Conservation (phyloP, 2,797 vertebrate genomes). For the Anguilla pacifica region DNA sequence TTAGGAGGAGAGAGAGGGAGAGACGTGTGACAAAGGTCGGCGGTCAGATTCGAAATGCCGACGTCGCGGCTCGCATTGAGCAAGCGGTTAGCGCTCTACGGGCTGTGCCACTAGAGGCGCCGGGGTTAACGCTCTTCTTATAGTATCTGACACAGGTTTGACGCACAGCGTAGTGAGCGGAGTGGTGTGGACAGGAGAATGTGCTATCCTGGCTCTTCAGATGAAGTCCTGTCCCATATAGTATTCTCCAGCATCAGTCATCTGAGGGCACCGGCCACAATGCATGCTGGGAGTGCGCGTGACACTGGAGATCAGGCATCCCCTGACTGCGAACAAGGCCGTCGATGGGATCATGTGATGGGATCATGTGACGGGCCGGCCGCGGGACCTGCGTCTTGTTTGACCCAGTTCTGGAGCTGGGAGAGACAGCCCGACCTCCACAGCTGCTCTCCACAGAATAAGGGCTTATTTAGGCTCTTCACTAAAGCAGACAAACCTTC, state of each 20-base stretch:
- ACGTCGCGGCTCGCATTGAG: no score
- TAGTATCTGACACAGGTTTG: neutral
- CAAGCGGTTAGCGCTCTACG: no score
- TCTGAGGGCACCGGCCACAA: slow-evolving; percentile 35
- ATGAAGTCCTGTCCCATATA: slow-evolving; percentile 41
- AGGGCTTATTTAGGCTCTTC: neutral
- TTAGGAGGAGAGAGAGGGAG: no score
- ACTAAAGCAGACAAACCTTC: neutral
- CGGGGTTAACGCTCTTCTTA: no score
- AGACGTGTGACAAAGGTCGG: no score
- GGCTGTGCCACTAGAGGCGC: no score
- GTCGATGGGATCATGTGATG: neutral
- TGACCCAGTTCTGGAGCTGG: neutral
- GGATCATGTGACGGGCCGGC: no score
- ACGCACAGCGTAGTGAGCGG: neutral
- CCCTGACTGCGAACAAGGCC: neutral
- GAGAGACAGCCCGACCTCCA: neutral
- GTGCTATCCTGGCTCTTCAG: neutral
- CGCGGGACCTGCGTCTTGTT: neutral
- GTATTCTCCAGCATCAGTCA: slow-evolving; percentile 36
- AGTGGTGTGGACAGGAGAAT: neutral
- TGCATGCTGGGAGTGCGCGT: slow-evolving; percentile 29
- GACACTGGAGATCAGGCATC: slow-evolving; percentile 32
- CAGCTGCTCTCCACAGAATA: neutral
- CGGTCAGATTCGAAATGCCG: no score